These are phyloP conservation scores for Equus quagga DNA, from an alignment of 2,113 vertebrate species.

Conservation along the genomic window DNA sequence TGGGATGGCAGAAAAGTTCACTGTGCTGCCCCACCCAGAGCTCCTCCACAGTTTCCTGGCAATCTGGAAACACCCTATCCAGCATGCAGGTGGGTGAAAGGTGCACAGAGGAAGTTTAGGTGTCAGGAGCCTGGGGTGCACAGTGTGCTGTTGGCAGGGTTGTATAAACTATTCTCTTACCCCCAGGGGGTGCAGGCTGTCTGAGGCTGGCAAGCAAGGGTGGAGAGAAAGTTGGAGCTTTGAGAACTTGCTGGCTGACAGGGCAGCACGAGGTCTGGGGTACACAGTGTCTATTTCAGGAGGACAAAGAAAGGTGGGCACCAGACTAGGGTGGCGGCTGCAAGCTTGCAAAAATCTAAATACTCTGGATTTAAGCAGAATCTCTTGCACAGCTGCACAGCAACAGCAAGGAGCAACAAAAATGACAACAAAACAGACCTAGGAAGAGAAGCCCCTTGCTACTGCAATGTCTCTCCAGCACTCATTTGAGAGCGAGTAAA, in stretches of 20 bases:
- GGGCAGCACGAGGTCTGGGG: background rate
- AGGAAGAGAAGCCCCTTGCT: background rate
- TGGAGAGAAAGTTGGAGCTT: background rate
- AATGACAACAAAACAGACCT: background rate
- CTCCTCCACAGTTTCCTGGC: background rate
- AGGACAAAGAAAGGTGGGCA: background rate
- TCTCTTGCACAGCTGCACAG: background rate
- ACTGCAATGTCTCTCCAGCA: background rate
- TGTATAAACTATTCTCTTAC: background rate
- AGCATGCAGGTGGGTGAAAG: background rate
- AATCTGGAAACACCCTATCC: background rate
- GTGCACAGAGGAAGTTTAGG: fast-evolving
- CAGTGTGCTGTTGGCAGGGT: background rate
- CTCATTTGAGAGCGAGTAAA: background rate
- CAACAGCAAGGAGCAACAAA: background rate
- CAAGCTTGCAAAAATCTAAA: background rate
- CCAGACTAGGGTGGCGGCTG: fast-evolving
- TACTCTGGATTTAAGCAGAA: background rate
- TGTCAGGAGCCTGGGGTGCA: background rate
- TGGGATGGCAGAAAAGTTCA: background rate
- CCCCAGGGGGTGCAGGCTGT: fast-evolving
- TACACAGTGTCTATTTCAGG: background rate
- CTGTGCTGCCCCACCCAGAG: background rate
- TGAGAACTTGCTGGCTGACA: background rate
- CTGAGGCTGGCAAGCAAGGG: background rate